Conservation (phyloP, 1,140 invertebrate species). For the Caerostris darwini region DNA sequence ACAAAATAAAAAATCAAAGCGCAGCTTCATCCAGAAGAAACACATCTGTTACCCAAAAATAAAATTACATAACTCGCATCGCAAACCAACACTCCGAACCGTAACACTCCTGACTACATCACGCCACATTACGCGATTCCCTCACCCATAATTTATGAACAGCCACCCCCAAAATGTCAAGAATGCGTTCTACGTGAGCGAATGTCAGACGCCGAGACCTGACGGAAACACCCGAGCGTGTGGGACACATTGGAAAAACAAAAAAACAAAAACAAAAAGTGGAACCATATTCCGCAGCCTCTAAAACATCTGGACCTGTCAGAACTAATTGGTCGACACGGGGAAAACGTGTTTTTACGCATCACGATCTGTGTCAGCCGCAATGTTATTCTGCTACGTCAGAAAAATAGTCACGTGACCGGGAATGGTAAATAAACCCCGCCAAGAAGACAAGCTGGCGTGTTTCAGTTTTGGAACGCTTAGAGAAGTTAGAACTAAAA, state of each 20-base stretch:
- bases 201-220: background rate
- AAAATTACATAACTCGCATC: background rate
- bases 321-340: slow-evolving; percentile 56
- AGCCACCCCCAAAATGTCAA: background rate
- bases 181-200: background rate
- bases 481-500: background rate
- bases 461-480: background rate
- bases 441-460: background rate
- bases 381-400: slow-evolving; percentile 3
- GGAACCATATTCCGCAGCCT: background rate
- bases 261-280: background rate
- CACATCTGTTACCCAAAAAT: background rate
- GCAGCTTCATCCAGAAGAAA: background rate
- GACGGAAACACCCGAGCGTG: slow-evolving; percentile 19
- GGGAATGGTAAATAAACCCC: background rate
- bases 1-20: background rate
- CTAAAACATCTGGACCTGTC: slow-evolving; percentile 68
- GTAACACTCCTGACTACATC: background rate
- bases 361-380: slow-evolving; percentile 44
- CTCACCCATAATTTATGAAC: slow-evolving; percentile 43
- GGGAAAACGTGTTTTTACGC: slow-evolving; percentile 48
- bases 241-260: slow-evolving; percentile 20
- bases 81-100: background rate
- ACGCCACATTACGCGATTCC: background rate
- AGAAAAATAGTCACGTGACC: background rate